A percentile compares a stretch with the other conserved stretches of the same genome.
Evolutionary conservation across 2,113 vertebrate species (phyloP).

Genomic region (Mungos mungo): DNA sequence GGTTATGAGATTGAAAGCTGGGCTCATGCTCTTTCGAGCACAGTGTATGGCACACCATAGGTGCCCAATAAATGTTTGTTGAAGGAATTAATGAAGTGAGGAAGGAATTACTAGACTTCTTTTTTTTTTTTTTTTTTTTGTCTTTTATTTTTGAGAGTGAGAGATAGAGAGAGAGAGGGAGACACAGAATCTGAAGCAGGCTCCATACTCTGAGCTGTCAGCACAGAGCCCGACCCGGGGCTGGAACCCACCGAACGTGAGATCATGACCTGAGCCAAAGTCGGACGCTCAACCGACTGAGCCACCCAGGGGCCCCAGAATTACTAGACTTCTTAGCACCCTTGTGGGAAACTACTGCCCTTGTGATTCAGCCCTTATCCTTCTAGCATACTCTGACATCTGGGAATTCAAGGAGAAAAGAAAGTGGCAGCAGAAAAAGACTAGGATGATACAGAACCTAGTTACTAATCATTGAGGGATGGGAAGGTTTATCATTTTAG

Average conservation of each 20-base stretch:
- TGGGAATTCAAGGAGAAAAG: constrained; percentile 13
- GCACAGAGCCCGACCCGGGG: too few relatives aligned
- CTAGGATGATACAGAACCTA: constrained; percentile 15
- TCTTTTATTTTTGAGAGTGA: too few relatives aligned
- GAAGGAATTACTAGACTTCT: not conserved
- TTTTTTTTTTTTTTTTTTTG: too few relatives aligned
- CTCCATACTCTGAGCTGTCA: too few relatives aligned
- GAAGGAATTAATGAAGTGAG: not conserved
- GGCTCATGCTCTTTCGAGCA: not conserved
- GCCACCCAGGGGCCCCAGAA: too few relatives aligned
- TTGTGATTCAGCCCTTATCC: not conserved
- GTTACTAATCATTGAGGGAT: not conserved
- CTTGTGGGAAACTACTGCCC: not conserved
- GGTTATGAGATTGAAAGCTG: not conserved
- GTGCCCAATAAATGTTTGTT: not conserved
- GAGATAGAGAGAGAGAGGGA: too few relatives aligned
- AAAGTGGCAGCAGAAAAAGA: not conserved
- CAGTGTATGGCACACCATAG: not conserved
- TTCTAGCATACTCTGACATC: not conserved
- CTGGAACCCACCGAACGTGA: too few relatives aligned
- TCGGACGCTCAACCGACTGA: too few relatives aligned
- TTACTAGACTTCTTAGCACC: not conserved
- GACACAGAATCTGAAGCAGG: too few relatives aligned
- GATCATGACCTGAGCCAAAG: too few relatives aligned
- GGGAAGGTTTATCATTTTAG: constrained; percentile 25